phyloP scores from a whole-genome alignment of 2,113 vertebrate genomes.

The Odocoileus hemionus region DNA sequence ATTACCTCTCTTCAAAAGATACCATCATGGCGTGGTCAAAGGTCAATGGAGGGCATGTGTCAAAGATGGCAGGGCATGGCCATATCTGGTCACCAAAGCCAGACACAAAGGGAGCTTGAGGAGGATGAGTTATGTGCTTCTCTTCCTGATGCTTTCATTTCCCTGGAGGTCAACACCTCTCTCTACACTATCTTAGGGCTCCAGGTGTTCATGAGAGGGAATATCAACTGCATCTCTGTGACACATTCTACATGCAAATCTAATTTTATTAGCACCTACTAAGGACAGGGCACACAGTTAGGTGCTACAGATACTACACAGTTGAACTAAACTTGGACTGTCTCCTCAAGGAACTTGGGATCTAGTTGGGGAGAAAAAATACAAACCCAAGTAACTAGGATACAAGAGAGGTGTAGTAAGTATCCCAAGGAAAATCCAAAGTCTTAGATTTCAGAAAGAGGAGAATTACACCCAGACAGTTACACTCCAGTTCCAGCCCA shows the following conservation, averaged over 20 bases:
- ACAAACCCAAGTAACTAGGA: neutral
- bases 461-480: neutral
- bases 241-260: neutral
- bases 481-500: neutral
- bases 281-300: neutral
- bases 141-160: neutral
- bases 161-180: neutral
- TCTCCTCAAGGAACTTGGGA: neutral
- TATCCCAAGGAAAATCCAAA: neutral
- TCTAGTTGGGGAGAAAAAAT: neutral
- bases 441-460: neutral
- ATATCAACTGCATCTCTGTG: neutral
- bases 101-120: neutral
- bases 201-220: neutral
- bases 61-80: neutral
- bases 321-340: neutral
- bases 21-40: neutral
- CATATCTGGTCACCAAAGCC: slow-evolving; percentile 1
- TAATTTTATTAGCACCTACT: neutral
- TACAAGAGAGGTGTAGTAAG: neutral
- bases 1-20: neutral
- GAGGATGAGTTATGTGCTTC: neutral
- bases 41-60: neutral
- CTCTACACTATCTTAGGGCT: neutral
- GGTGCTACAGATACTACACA: neutral